Base-by-base conservation (phyloP, 1,140 invertebrate genomes). In the Laupala kohalensis region DNA sequence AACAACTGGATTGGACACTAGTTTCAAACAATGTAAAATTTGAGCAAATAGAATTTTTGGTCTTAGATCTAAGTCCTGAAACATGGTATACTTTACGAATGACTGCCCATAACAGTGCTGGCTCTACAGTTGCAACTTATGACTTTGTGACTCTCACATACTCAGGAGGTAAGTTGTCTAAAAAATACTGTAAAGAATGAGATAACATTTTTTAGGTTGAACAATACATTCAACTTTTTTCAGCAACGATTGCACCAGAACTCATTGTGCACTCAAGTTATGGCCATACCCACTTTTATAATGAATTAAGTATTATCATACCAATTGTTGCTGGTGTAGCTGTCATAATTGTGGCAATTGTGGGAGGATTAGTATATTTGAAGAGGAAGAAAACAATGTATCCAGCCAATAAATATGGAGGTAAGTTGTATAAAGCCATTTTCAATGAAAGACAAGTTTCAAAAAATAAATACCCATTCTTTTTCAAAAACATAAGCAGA, bases 91-190 rank as follows among this genome's bases (percentile, higher is more conserved):
- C 75, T 6, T 77, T 84, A 75, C 77, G 79, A n/a, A 78, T 84
- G 5, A 81, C 79, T 5, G 83, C 81, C 5, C 78, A 81, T 72
- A 83, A 80, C 73, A 79, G 80, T 37, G 81, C 82, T 15, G 83
- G 83, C 4, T 63, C 74, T 26, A 72, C 75, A 23, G 69, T 74
- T 0, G 73, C 72, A 12, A 68, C 70, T 2, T 77, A 75, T 67
- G 72, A 80, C 67, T 81, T 84, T 74, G 78, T 78, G 3, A 84
- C 82, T 0, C 76, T 80, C 3, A 79, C 79, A 4, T 79, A 78
- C 71, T 77, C 78, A 15, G 82, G 81, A 70, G 81, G 82, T 82
- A 74, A 77, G 80, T 76, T 71, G 3, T 19, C 15, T 70, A 2
- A 15, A 2, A 29, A 19, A 65, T 70, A 64, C 9, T 19, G 13